Conservation (phyloP, 1,140 invertebrate genomes). For the Centruroides sculpturatus region DNA sequence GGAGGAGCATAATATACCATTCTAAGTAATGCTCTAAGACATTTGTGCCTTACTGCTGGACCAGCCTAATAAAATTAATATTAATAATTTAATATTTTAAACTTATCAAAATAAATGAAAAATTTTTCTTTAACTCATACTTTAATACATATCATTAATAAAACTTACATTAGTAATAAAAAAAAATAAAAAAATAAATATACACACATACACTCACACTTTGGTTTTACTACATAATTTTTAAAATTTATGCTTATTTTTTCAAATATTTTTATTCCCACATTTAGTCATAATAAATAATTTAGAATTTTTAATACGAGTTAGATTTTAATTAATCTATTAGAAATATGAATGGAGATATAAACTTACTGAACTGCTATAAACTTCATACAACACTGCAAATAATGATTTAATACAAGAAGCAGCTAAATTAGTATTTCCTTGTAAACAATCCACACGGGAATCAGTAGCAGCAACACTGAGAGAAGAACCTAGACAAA, state of each 20-base stretch:
- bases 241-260: no score
- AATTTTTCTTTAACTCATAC: no score
- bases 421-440: constrained; percentile 51
- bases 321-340: neutral
- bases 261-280: no score
- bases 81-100: no score
- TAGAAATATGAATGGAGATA: no score
- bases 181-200: no score
- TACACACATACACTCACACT: no score
- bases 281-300: no score
- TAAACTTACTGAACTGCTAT: constrained; percentile 62
- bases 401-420: constrained; percentile 78
- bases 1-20: constrained; percentile 80
- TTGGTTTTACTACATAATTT: no score
- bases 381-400: constrained; percentile 81
- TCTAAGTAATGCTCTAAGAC: constrained; percentile 79
- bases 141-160: no score
- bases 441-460: constrained; percentile 46
- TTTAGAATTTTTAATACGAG: neutral
- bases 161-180: no score
- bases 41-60: constrained; percentile 91
- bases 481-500: constrained; percentile 13
- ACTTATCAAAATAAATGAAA: no score
- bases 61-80: constrained; percentile 44
- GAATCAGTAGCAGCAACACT: constrained; percentile 34